Conservation (phyloP, 2,113 vertebrate species). For the Ciconia stormi region DNA sequence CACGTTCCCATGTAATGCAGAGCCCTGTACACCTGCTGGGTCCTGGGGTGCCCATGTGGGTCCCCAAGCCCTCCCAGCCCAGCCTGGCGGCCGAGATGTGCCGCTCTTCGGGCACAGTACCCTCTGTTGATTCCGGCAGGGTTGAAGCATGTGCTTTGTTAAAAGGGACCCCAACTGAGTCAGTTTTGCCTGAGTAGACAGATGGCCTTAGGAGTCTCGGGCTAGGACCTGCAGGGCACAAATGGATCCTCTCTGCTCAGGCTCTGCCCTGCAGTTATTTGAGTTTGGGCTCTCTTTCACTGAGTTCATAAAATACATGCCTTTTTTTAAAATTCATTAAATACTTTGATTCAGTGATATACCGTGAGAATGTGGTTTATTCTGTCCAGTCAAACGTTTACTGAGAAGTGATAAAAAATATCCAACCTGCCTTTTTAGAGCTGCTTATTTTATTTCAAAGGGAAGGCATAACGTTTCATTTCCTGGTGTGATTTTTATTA, state of each 20-base stretch:
- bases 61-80: neutral
- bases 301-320: neutral
- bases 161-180: neutral
- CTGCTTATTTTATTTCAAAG: conserved; percentile 2
- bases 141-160: neutral
- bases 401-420: neutral
- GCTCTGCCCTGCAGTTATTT: neutral
- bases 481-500: conserved; percentile 25
- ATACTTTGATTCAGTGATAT: neutral
- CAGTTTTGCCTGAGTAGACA: neutral
- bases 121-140: fast-evolving
- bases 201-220: neutral
- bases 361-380: neutral
- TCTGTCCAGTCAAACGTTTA: neutral
- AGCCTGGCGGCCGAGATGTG: neutral
- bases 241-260: neutral
- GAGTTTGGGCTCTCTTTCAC: neutral
- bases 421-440: neutral
- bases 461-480: neutral
- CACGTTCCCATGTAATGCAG: neutral
- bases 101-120: fast-evolving
- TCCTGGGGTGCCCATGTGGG: fast-evolving
- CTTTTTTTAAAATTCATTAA: neutral
- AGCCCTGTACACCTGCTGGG: neutral
- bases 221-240: neutral